These are phyloP conservation scores for Drosophila pullipes DNA, from an alignment of 2,888 invertebrate genomes.

Conservation along the genomic window DNA sequence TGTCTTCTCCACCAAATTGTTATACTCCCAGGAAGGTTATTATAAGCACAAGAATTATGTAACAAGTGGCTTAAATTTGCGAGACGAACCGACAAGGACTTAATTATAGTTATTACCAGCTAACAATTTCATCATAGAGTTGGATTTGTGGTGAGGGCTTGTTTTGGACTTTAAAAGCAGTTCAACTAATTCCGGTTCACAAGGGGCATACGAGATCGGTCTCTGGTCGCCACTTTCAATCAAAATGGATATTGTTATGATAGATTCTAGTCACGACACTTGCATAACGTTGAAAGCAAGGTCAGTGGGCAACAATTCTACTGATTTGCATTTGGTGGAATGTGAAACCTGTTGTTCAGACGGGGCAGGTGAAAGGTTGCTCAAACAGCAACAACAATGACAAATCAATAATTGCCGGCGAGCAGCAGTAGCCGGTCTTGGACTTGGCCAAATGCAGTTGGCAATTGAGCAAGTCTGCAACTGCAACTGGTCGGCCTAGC, in stretches of 20 bases:
- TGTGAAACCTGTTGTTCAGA: conserved; percentile 37
- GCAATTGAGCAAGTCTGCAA: conserved; percentile 40
- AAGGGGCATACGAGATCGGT: not conserved
- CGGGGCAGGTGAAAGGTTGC: conserved; percentile 55
- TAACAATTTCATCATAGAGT: not conserved
- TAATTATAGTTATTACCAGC: not conserved
- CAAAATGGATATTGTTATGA: not conserved
- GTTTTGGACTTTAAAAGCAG: not conserved
- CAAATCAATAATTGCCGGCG: conserved; percentile 33
- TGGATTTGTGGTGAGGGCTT: not conserved
- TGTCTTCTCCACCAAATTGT: not conserved
- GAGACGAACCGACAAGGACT: not conserved
- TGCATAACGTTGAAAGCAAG: conserved; percentile 31
- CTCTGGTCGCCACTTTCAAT: not conserved
- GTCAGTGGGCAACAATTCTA: conserved; percentile 38
- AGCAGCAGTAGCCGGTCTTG: conserved; percentile 20
- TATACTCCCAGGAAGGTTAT: not conserved
- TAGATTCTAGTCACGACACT: conserved; percentile 7
- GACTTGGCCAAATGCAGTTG: conserved; percentile 49
- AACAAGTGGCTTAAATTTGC: not conserved
- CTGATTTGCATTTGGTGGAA: conserved; percentile 34
- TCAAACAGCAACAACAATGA: conserved; percentile 10
- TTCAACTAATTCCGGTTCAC: not conserved
- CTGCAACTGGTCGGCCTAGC: conserved; percentile 53
- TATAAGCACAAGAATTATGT: not conserved